Evolutionary conservation across 2,797 vertebrate genomes (phyloP).

Genomic region (Hoplostethus mediterraneus): DNA sequence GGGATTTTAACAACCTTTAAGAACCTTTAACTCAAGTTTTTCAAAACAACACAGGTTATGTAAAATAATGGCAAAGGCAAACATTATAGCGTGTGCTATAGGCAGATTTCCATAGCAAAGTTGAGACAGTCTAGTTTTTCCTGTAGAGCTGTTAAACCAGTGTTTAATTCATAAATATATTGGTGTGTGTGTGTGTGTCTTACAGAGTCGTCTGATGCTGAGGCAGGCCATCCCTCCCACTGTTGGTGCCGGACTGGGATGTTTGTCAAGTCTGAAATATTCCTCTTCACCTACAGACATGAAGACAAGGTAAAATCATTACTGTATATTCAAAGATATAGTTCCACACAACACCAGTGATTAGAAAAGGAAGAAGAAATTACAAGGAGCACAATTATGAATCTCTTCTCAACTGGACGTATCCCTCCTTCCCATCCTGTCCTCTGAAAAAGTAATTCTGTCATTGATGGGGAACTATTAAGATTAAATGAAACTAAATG

Average conservation of each 20-base stretch:
- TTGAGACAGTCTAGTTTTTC: too few relatives aligned
- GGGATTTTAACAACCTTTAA: conserved; percentile 1
- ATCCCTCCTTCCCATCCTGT: background rate
- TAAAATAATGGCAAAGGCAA: background rate
- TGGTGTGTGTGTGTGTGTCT: conserved; percentile 67
- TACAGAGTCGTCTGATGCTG: conserved; percentile 94
- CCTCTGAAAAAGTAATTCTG: background rate
- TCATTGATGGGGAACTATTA: background rate
- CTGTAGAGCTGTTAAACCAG: background rate
- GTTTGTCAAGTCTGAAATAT: conserved; percentile 97
- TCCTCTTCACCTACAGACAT: conserved; percentile 92
- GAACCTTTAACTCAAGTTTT: background rate
- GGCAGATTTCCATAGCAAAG: background rate
- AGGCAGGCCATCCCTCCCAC: conserved; percentile 98
- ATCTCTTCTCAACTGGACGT: background rate
- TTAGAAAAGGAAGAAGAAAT: background rate
- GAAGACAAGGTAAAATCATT: conserved; percentile 13
- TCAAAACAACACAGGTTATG: background rate
- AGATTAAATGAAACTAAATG: background rate
- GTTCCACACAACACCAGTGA: background rate
- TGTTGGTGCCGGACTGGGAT: conserved; percentile 97
- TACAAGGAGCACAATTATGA: background rate
- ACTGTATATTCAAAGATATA: background rate
- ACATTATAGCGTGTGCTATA: background rate
- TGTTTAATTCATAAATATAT: background rate